Conservation (phyloP, 2,113 vertebrate genomes). For the Pantherophis guttatus region DNA sequence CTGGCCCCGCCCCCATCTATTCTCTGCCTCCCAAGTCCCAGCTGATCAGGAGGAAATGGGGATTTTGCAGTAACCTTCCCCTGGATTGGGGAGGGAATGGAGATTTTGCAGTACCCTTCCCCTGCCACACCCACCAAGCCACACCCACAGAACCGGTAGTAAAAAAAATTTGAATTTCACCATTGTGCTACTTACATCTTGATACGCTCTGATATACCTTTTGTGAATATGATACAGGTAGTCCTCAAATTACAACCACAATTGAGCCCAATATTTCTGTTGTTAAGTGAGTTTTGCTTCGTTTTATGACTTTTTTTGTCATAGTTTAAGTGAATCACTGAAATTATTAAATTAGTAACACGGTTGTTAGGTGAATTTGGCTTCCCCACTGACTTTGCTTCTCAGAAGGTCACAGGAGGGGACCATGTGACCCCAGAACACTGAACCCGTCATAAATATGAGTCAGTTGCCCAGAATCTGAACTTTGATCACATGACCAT, state of each 20-base stretch:
- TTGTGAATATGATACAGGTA: neutral
- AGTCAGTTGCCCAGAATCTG: neutral
- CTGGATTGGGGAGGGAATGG: too few species aligned
- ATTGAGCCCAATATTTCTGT: neutral
- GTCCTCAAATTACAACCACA: neutral
- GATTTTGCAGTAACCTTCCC: too few species aligned
- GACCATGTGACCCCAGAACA: neutral
- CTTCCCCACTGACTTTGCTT: neutral
- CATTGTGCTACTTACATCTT: neutral
- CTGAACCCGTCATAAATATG: neutral
- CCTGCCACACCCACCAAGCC: too few species aligned
- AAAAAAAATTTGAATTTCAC: too few species aligned
- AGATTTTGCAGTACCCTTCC: too few species aligned
- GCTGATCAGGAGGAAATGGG: too few species aligned
- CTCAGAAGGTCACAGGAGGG: neutral
- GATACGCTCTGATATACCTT: neutral
- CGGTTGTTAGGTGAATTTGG: neutral
- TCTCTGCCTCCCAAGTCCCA: too few species aligned
- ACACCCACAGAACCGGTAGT: too few species aligned
- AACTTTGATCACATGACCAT: neutral
- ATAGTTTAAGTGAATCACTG: neutral
- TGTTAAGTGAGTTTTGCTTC: neutral
- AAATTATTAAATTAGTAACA: neutral
- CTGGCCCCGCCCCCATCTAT: too few species aligned
- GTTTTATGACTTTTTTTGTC: neutral